Base-by-base conservation (phyloP, 2,888 invertebrate species). In the Drosophila paramelanica region DNA sequence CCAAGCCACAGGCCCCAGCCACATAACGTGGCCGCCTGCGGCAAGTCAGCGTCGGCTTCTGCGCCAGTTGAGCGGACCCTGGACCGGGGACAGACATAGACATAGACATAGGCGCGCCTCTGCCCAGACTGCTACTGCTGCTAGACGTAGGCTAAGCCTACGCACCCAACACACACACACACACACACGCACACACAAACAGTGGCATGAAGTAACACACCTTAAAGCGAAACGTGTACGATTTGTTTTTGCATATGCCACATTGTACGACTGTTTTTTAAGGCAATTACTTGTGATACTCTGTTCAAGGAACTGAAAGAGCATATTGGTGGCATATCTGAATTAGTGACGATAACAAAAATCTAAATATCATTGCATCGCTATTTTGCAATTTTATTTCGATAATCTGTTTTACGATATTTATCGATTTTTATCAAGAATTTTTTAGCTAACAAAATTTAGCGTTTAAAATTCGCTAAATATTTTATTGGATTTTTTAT, bases 161-260 rank as follows among this genome's bases (percentile, higher is more conserved):
- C 76, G 46, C 72, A 61, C 53, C 57, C 49, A 70, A 58, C 66
- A 41, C 43, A 33, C 23, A 50, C 36, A 20, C 36, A 33, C 7
- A 45, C 7, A 25, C 38, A 65, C n/a, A 11, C 14, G n/a, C 33
- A 67, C 39, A 8, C 25, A 33, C 36, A 36, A 13, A 36, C 36
- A 36, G 1, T 13, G 13, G 4, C 36, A 36, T 31, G 10, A 49
- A 51, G 39, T 31, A 49, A 41, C 52, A 56, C 67, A 67, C 72
- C 77, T 76, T 67, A 41, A 62, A 75, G 67, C 61, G 27, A 51
- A 66, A 67, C 65, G 58, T 64, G 51, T 50, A 41, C 46, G 68
- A 83, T 83, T 86, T 78, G 68, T 68, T 79, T 77, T 77, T 68
- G 73, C 66, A 70, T 74, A 73, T 52, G 61, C 41, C 43, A 53